Evolutionary conservation across 2,113 vertebrate species (phyloP).

Genomic region (Spizaetus ornatus): DNA sequence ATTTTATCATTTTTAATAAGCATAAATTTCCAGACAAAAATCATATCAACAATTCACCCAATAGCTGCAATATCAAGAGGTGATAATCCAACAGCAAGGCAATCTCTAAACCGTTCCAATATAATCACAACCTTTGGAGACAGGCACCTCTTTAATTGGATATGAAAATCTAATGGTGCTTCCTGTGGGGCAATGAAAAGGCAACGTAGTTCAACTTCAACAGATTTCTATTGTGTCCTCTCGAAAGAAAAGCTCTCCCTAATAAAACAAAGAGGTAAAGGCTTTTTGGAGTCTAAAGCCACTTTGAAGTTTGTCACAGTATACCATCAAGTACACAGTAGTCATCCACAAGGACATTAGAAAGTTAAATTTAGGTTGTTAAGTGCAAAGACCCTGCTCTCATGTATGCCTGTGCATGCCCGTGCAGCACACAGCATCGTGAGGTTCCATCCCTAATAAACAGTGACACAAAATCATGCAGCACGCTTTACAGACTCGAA

Average conservation of each 20-base stretch:
- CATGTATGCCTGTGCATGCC: too few species aligned
- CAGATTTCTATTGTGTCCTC: rapidly evolving
- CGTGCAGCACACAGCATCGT: rapidly evolving
- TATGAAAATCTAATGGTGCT: neutral
- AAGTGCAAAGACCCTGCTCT: neutral
- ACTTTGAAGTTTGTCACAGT: neutral
- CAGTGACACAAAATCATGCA: neutral
- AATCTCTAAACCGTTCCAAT: neutral
- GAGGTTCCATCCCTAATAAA: neutral
- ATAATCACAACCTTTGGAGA: neutral
- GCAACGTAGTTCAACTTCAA: rapidly evolving
- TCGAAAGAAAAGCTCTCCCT: neutral
- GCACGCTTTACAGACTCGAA: neutral
- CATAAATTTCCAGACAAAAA: neutral
- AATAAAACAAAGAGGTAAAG: neutral
- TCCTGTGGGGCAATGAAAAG: neutral
- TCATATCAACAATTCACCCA: neutral
- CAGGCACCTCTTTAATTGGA: neutral
- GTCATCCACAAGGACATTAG: neutral
- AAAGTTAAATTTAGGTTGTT: neutral
- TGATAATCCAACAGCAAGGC: neutral
- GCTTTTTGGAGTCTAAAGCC: neutral
- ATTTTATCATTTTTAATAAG: neutral
- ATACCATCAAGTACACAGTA: neutral
- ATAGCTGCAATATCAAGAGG: neutral